Conservation (phyloP, 2,888 invertebrate species). For the Augochlorella aurata region DNA sequence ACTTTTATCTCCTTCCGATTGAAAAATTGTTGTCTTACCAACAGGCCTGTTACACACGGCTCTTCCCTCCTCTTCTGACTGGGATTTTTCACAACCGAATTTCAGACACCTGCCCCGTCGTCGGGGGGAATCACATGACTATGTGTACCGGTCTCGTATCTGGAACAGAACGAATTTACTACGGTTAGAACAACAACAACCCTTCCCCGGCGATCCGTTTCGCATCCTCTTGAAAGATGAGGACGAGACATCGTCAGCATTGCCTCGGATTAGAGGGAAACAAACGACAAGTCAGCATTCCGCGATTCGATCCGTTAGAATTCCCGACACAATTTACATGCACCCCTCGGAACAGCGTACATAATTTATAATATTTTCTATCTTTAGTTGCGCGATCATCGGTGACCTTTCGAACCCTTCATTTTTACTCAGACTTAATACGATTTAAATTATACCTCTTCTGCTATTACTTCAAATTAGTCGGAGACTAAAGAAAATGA, state of each 20-base stretch:
- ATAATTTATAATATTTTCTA: neutral
- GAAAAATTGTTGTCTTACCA: neutral
- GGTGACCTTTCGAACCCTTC: neutral
- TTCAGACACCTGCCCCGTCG: slow-evolving; percentile 11
- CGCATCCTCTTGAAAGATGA: neutral
- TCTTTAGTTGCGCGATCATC: neutral
- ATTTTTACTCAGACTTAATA: neutral
- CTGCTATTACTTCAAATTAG: too few relatives aligned
- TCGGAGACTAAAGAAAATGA: too few relatives aligned
- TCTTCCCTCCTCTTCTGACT: neutral
- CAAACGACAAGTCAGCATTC: slow-evolving; percentile 6
- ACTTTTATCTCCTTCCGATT: neutral
- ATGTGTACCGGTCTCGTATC: slow-evolving; percentile 20
- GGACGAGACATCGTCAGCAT: neutral
- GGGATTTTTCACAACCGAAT: slow-evolving; percentile 43
- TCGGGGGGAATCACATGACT: slow-evolving; percentile 59
- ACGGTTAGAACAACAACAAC: neutral
- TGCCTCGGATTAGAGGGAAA: slow-evolving; percentile 7
- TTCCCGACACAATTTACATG: neutral
- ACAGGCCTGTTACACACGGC: slow-evolving; percentile 13
- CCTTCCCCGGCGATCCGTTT: neutral
- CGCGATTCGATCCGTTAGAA: neutral
- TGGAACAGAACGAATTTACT: slow-evolving; percentile 12
- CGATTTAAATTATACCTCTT: too few relatives aligned
- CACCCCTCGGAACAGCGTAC: neutral